Evolutionary conservation across 1,140 invertebrate species (phyloP), one percentile per base, ranked within the genome.

Genomic region (Drosophila teissieri): DNA sequence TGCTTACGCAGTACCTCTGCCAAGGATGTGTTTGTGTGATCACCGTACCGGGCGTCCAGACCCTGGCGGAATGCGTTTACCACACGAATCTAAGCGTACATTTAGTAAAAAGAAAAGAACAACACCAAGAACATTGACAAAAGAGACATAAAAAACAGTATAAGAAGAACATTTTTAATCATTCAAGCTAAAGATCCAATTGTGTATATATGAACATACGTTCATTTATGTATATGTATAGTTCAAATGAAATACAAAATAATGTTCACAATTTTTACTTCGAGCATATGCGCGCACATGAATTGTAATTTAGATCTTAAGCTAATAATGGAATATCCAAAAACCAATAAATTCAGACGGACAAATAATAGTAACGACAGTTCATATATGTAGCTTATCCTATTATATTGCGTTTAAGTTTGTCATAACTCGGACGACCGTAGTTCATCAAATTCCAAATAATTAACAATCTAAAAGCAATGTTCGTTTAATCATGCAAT

Each of bases 31-130:
- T 96, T 97, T 92, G 96, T 96, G 94, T 97, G 96, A 94, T 98
- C 98, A 92, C 96, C 96, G 92, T 97, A 97, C 92, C 97, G 96
- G 93, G 97, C 95, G 95, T 99, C 98, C 94, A 99, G 95, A 93
- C 97, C 98, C 95, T 98, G 98, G 93, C 98, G 97, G 95, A 99
- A 99, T 94, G 98, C 98, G 95, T 99, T 99, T 94, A 99, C 98
- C 95, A 99, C 98, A 95, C 98, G 97, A 93, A 99, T 99, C 98
- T 98, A 96, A 45, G 46, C 62, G 56, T 40, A 73, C 57, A 61
- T 55, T 24, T 52, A 69, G 48, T 68, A 80, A 65, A 82, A 86
- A 85, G 68, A 85, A 65, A 84, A 82, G 53, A 89, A 74, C 76
- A 90, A 80, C 77, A 77, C 73, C 74, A 53, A 89, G 24, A 80